Conservation (phyloP, 2,888 invertebrate species). For the Habroteleia sp. region DNA sequence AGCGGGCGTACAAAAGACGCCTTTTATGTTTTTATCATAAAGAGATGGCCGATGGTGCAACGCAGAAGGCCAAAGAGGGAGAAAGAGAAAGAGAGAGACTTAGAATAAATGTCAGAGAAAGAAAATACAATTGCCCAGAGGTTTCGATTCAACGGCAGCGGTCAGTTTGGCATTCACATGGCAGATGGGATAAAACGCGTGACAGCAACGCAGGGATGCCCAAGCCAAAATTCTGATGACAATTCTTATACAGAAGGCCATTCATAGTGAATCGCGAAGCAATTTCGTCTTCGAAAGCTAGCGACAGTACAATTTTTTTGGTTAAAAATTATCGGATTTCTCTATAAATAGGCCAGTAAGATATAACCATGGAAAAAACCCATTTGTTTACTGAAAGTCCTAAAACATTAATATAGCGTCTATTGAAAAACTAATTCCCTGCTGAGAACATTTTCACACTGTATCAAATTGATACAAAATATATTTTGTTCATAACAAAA, state of each 20-base stretch:
- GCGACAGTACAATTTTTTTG: too few species aligned
- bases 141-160: slow-evolving; percentile 64
- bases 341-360: too few species aligned
- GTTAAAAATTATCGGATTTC: too few species aligned
- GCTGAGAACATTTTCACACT: too few species aligned
- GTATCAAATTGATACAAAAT: too few species aligned
- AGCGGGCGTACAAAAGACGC: slow-evolving; percentile 56
- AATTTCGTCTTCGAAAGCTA: too few species aligned
- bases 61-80: slow-evolving; percentile 16
- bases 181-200: slow-evolving; percentile 41
- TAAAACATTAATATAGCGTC: too few species aligned
- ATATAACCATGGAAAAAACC: too few species aligned
- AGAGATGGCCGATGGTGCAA: slow-evolving; percentile 3
- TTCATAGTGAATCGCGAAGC: neutral
- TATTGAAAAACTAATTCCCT: too few species aligned
- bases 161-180: slow-evolving; percentile 50
- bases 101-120: too few species aligned
- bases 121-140: slow-evolving; percentile 52
- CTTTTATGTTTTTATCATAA: slow-evolving; percentile 65
- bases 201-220: slow-evolving; percentile 18
- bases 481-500: too few species aligned
- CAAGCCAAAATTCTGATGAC: slow-evolving; percentile 4
- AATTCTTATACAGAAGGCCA: slow-evolving; percentile 5
- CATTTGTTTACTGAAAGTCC: too few species aligned
- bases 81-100: slow-evolving; percentile 26